phyloP scores from a whole-genome alignment of 2,113 vertebrate genomes.

The Zonotrichia leucophrys region DNA sequence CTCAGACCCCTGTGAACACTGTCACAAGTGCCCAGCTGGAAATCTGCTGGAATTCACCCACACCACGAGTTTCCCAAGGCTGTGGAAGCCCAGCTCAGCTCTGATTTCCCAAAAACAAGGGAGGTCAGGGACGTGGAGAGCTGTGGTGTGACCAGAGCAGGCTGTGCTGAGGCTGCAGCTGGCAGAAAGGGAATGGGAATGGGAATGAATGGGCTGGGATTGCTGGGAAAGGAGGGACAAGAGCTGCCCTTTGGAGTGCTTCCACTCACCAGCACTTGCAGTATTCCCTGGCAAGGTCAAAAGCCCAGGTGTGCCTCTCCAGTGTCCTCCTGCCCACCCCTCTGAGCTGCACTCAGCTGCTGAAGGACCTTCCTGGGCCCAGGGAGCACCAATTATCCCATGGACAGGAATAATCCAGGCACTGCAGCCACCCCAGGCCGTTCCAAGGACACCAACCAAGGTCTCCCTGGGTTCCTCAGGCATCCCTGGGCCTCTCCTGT shows the following conservation, averaged over 20 bases:
- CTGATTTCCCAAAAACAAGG: background rate
- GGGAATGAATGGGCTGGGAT: background rate
- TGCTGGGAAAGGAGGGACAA: background rate
- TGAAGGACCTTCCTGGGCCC: background rate
- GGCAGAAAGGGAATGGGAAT: background rate
- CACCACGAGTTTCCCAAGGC: background rate
- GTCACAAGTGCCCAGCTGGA: background rate
- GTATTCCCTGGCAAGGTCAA: slow-evolving; percentile 4
- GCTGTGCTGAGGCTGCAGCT: background rate
- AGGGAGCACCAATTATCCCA: background rate
- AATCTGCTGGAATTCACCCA: background rate
- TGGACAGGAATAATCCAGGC: background rate
- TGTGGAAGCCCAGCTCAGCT: background rate
- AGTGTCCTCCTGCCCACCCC: background rate
- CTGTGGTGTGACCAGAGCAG: background rate
- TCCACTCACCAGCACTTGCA: background rate
- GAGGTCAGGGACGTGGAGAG: background rate
- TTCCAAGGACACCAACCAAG: background rate
- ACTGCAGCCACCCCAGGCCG: background rate
- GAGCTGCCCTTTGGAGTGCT: background rate
- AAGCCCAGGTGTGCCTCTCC: background rate
- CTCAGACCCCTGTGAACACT: no score
- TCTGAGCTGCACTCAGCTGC: background rate
- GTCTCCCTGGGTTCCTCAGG: background rate
- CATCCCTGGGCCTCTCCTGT: background rate